Evolutionary conservation across 2,888 invertebrate species (phyloP), one percentile per base, ranked within the genome.

Genomic region (Perizoma affinitatum): DNA sequence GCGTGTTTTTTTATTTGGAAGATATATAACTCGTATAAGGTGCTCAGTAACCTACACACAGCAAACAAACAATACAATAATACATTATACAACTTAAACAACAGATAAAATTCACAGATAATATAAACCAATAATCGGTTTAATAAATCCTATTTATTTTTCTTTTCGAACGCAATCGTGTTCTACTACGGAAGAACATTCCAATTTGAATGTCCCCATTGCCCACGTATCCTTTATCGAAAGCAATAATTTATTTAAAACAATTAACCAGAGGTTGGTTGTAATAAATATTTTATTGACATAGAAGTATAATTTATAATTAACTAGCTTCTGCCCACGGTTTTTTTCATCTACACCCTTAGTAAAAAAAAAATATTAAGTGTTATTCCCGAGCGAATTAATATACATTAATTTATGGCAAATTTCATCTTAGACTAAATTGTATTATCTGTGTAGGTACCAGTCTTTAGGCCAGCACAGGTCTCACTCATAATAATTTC

Each of bases 171-270:
- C 3, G 6, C 5, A 7, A 1, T 3, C 45, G 33, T 8, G 7
- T 7, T 33, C 22, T 6, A 5, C 22, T 22, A 45, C 4, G 2
- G 45, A 22, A 45, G 22, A 11, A 22, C 8, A 8, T 45, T 45
- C 6, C 2, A 22, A 5, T 8, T 22, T 22, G 42, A 45, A 45
- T 22, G 33, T 45, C 8, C 45, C 9, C 8, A 33, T 45, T 22
- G 45, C 22, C 10, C 10, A 40, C 40, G 33, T 45, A 45, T 45
- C 45, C 45, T 33, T 45, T 33, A 45, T 45, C 45, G 22, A 45
- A 45, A 45, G 45, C 33, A 45, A 45, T 45, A 22, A 22, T 22
- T 45, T 45, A 33, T 8, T 7, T 7, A 45, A 45, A 42, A 41
- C 41, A 41, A 41, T 41, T 9, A 41, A 41, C 9, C 7, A 41